A percentile compares a stretch with the other conserved stretches of the same genome.
Evolutionary conservation across 1,140 invertebrate species (phyloP).

Genomic region (Paramacrobiotus metropolitanus): DNA sequence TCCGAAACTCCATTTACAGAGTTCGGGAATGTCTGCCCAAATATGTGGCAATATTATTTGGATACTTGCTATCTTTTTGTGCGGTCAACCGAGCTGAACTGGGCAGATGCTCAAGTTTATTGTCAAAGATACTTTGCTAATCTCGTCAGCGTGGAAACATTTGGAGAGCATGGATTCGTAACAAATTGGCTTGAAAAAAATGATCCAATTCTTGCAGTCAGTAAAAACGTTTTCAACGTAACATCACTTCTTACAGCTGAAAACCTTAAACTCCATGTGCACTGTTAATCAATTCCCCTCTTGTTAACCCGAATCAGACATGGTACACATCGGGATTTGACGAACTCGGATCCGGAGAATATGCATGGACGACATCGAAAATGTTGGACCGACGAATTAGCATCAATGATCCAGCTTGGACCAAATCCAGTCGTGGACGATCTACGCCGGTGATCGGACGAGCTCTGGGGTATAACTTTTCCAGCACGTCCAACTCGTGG

Average conservation of each 20-base stretch:
- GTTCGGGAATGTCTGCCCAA: background rate
- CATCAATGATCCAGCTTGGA: slow-evolving; percentile 1
- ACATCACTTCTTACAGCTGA: too few species aligned
- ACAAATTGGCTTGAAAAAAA: slow-evolving; percentile 45
- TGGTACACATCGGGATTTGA: slow-evolving; percentile 39
- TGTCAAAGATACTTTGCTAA: slow-evolving; percentile 33
- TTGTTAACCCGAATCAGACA: too few species aligned
- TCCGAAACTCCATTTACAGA: too few species aligned
- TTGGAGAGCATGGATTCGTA: slow-evolving; percentile 66
- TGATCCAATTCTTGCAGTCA: slow-evolving; percentile 32
- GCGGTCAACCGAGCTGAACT: background rate
- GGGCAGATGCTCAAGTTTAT: background rate
- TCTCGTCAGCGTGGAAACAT: slow-evolving; percentile 45
- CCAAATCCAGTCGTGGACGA: background rate
- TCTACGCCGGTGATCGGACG: background rate
- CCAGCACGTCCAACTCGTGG: background rate
- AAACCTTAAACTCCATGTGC: too few species aligned
- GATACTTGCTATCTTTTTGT: background rate
- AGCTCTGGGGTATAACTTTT: background rate
- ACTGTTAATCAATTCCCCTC: too few species aligned
- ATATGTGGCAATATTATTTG: background rate
- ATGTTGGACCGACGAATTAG: background rate
- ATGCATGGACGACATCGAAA: background rate
- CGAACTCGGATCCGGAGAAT: background rate
- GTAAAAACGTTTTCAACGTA: background rate